Percentiles rank a stretch among this genome's conserved stretches.
These are phyloP conservation scores for Pseudoips prasinana DNA, from an alignment of 2,888 invertebrate genomes.

Conservation along the genomic window DNA sequence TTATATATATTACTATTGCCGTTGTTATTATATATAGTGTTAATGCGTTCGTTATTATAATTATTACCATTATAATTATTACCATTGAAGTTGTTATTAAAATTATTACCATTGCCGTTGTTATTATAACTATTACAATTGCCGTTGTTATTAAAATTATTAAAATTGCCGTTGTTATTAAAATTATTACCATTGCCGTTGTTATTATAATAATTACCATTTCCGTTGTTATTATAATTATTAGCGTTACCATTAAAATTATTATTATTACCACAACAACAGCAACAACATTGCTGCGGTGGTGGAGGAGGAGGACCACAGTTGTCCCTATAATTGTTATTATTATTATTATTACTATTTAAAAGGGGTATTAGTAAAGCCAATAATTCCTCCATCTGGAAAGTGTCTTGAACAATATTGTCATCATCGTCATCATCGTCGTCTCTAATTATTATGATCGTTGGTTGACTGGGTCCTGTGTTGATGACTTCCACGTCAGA, in stretches of 20 bases:
- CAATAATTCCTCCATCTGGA: conserved; percentile 8
- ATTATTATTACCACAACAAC: conserved; percentile 1
- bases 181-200: background rate
- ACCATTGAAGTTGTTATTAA: conserved; percentile 1
- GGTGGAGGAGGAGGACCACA: background rate
- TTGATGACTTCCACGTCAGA: background rate
- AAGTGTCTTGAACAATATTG: background rate
- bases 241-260: background rate
- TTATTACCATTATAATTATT: background rate
- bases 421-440: conserved; percentile 3
- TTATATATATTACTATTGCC: background rate
- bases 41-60: background rate
- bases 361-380: conserved; percentile 8
- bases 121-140: background rate
- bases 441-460: conserved; percentile 21
- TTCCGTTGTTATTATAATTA: background rate
- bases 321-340: background rate
- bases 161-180: background rate
- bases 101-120: background rate
- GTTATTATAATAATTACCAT: background rate
- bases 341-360: conserved; percentile 7
- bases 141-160: background rate
- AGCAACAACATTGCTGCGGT: conserved; percentile 3
- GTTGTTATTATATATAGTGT: background rate
- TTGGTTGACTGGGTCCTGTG: conserved; percentile 11